phyloP scores from a whole-genome alignment of 2,888 invertebrate genomes.

The Celastrina argiolus region DNA sequence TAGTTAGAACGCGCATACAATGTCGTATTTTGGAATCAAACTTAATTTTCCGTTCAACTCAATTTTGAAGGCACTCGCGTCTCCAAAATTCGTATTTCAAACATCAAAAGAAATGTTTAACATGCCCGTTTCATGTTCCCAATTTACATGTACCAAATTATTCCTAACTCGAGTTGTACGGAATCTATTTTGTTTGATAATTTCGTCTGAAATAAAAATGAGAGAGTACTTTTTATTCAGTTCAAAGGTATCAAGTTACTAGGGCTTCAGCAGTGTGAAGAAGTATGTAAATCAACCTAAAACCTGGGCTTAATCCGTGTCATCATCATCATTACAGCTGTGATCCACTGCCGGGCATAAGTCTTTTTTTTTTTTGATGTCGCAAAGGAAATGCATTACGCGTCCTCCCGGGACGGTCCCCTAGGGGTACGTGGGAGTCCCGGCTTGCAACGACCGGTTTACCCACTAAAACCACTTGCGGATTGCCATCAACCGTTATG shows the following conservation, averaged over 20 bases:
- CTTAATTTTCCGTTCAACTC: constrained; percentile 12
- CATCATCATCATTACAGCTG: too few species aligned
- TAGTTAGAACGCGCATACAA: too few species aligned
- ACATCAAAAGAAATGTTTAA: constrained; percentile 7
- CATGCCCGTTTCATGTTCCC: background rate
- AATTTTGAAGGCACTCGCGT: constrained; percentile 8
- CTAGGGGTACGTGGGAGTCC: too few species aligned
- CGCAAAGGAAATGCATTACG: too few species aligned
- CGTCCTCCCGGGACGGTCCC: too few species aligned
- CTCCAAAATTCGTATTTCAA: constrained; percentile 10
- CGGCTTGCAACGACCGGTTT: too few species aligned
- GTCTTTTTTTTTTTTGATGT: too few species aligned
- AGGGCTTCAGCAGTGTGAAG: background rate
- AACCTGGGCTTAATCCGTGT: too few species aligned
- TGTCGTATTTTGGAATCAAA: constrained; percentile 10
- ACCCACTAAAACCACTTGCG: too few species aligned
- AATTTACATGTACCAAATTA: background rate
- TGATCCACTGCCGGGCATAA: too few species aligned
- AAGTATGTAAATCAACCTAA: background rate
- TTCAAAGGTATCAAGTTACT: background rate
- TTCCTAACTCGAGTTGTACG: background rate
- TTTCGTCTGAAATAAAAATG: background rate
- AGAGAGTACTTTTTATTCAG: background rate
- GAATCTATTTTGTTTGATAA: background rate
- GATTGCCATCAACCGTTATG: too few species aligned